Evolutionary conservation across 2,888 invertebrate genomes (phyloP), one percentile per base, ranked within the genome.

Genomic region (Linnaemya tessellans): DNA sequence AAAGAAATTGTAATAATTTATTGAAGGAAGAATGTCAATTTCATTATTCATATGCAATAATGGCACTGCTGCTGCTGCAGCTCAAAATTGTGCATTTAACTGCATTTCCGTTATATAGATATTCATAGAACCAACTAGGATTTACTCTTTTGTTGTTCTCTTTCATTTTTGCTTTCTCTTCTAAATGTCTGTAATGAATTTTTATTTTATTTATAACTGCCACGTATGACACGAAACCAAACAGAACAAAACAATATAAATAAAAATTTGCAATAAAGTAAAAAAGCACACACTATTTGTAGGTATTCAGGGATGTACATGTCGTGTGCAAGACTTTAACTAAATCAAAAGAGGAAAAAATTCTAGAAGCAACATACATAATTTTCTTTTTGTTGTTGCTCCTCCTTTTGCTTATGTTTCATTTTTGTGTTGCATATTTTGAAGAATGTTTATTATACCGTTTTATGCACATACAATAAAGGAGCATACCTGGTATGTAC

Each of bases 61-160:
- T n/a, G n/a, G n/a, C 22, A 54, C 22, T 4, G 30, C 7, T 10
- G 13, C 4, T 25, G 56, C 13, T 43, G 8, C 18, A 51, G 43
- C 54, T 43, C 22, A 8, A 51, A 64, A 62, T 35, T 56, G 13
- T 68, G 68, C 30, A 75, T 81, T 75, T 64, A 68, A 56, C 81
- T 81, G 81, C 81, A 81, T 75, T 81, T 75, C 75, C 81, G 68
- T 74, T 81, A 9, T 51, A 71, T 80, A 3, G 2, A 30, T 30
- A 30, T 30, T n/a, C n/a, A n/a, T n/a, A 15, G 8, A 3, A 49
- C 20, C 1, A 9, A 38, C 49, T 58, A 41, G 22, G 25, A 15
- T 11, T n/a, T 15, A n/a, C 51, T 73, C 30, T 64, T 13, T 67
- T 64, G 3, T n/a, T 2, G 51, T 25, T 49, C 30, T 51, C 22